Conservation (phyloP, 2,113 vertebrate genomes). For the Struthidea cinerea region DNA sequence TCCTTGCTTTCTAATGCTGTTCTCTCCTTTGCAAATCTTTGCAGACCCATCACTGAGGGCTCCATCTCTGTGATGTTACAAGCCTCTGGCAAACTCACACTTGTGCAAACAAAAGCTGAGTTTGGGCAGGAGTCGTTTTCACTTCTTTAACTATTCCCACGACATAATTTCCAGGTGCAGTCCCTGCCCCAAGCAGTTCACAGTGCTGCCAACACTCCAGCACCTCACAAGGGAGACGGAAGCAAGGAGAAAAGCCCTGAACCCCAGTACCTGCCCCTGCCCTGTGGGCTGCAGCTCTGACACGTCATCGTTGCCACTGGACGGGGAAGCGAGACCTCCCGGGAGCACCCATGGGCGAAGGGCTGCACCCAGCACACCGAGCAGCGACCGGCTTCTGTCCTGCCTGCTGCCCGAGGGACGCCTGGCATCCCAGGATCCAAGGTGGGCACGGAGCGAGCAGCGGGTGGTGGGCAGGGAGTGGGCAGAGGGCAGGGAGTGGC, state of each 20-base stretch:
- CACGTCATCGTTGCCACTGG: not conserved
- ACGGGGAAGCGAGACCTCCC: not conserved
- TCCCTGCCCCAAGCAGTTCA: not conserved
- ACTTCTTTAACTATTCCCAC: not conserved
- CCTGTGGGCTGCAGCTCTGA: not conserved
- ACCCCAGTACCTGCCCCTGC: not conserved
- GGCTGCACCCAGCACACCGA: not conserved
- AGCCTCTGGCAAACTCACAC: not conserved
- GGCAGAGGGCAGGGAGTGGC: not conserved
- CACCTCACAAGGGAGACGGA: not conserved
- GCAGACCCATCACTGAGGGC: not conserved
- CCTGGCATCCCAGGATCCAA: not conserved
- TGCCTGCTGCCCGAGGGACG: not conserved
- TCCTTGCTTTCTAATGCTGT: not conserved
- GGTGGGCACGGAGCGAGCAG: not conserved
- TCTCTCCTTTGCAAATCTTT: not conserved
- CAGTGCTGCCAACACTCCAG: not conserved
- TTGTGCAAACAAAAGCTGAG: not conserved
- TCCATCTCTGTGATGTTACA: not conserved
- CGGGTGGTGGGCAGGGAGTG: fast-evolving
- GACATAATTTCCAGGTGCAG: not conserved
- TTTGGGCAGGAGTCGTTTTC: not conserved
- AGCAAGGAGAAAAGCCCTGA: not conserved
- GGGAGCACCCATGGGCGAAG: not conserved
- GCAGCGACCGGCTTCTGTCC: not conserved